Conservation (phyloP, 2,797 vertebrate species). For the Chanos chanos region DNA sequence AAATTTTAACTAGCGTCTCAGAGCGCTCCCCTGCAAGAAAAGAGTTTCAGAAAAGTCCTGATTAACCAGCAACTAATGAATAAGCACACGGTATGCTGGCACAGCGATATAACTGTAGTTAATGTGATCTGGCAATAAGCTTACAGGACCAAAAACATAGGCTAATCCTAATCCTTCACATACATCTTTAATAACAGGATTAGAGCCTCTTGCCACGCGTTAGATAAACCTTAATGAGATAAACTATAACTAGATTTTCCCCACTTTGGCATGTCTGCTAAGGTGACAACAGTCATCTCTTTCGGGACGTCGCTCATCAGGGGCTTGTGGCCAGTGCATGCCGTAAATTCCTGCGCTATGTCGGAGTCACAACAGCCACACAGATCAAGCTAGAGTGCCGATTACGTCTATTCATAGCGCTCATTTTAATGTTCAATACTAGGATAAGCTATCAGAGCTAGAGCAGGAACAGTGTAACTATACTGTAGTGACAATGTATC, state of each 20-base stretch:
- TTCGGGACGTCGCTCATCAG: background rate
- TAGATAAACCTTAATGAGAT: too few relatives aligned
- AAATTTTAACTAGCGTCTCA: constrained; percentile 35
- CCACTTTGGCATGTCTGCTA: too few relatives aligned
- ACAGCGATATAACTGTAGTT: background rate
- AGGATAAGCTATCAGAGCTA: too few relatives aligned
- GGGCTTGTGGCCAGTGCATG: constrained; percentile 7
- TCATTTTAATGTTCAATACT: too few relatives aligned
- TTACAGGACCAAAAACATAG: too few relatives aligned
- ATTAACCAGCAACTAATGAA: background rate
- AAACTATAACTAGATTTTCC: too few relatives aligned
- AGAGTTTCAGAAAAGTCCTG: background rate
- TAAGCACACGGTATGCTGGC: background rate
- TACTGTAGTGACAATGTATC: background rate
- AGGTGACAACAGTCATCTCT: background rate
- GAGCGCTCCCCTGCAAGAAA: constrained; percentile 32
- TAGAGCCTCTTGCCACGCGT: too few relatives aligned
- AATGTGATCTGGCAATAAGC: background rate
- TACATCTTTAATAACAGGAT: too few relatives aligned
- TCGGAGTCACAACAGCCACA: background rate
- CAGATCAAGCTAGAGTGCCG: too few relatives aligned
- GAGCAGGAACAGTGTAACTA: too few relatives aligned
- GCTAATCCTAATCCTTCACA: too few relatives aligned
- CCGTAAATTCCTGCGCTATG: background rate
- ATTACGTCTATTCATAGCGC: too few relatives aligned